Base-by-base conservation (phyloP, 1,140 invertebrate genomes). In the Drosophila neocordata region DNA sequence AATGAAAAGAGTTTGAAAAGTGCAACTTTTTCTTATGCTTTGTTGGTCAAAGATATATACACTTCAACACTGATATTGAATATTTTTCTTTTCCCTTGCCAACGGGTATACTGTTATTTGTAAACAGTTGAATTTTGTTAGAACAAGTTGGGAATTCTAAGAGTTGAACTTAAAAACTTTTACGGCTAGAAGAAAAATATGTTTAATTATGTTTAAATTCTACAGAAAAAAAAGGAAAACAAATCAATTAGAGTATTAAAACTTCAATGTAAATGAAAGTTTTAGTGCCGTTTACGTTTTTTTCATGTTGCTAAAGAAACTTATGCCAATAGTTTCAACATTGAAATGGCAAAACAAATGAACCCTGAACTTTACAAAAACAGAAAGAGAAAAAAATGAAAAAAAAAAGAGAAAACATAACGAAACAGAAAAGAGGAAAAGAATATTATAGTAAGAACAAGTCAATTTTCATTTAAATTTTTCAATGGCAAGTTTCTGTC, bases 301-400 rank as follows among this genome's bases (percentile, higher is more conserved):
- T 51, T 20, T 20, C 5, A n/a, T 38, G 12, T n/a, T 1, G 15
- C 5, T 31, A 1, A 48, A 11, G 8, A 48, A 48, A 48, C 15
- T 20, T 48, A 20, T 48, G 41, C 18, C 18, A 22, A 73, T 41
- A 52, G 69, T 15, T 57, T 53, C 41, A 22, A 35, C 35, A 48
- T 31, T 31, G 27, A 31, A 31, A 31, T 9, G 15, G 15, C 41
- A 48, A 48, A 20, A 8, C 6, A 48, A 20, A 31, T 74, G 71
- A 75, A 59, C 64, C 15, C 24, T 75, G 71, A 75, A 67, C 71
- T 74, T 75, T 61, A 22, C 44, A 8, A 18, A 7, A 18, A 12
- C 53, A 44, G 65, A 44, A 0, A n/a, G 13, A 41, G 6, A 2
- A 8, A 24, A 24, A 24, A 24, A 4, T 24, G 22, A 2, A 24